Evolutionary conservation across 2,113 vertebrate species (phyloP), one percentile per base, ranked within the genome.

Genomic region (Myotis lucifugus): DNA sequence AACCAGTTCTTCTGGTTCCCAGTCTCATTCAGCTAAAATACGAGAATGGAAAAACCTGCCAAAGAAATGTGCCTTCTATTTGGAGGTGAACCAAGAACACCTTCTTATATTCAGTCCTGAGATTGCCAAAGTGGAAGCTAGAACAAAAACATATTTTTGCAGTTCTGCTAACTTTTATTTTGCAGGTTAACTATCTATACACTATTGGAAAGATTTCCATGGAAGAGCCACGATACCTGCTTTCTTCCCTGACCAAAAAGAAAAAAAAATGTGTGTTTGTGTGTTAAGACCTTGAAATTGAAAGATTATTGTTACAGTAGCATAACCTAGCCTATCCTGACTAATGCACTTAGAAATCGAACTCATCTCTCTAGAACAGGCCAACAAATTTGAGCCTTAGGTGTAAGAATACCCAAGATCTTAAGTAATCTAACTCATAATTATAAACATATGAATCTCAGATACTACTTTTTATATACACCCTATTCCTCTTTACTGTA

Each of bases 11-110:
- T 93, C 89, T 79, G 64, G 83, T 96, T 86, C 48, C 46, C 15
- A 81, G 86, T 2, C 34, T 91, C 70, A 92, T 90, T 97, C 79
- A 92, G 50, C 74, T 96, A 82, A 96, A 96, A 91, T 88, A 88
- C 3, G 3, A 92, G 94, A 95, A 77, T 42, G 70, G 37, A 52
- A 95, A 83, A 84, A 10, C 66, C 78, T 97, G 82, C 82, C 88
- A 93, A 93, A 82, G 46, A 56, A 93, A 93, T n/a, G 23, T 66
- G 29, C 61, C 48, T 92, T 93, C 90, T 92, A 7, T 85, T 95
- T 90, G 64, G 85, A 96, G 5, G 3, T 32, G 18, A 95, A 87
- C 56, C 94, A 94, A 73, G 82, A 95, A 46, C 42, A 73, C 29
- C 52, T 82, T 96, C 61, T 17, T 77, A 17, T 50, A 84, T 64